Evolutionary conservation across 1,140 invertebrate species (phyloP), one percentile per base, ranked within the genome.

Genomic region (Helicoverpa zea): DNA sequence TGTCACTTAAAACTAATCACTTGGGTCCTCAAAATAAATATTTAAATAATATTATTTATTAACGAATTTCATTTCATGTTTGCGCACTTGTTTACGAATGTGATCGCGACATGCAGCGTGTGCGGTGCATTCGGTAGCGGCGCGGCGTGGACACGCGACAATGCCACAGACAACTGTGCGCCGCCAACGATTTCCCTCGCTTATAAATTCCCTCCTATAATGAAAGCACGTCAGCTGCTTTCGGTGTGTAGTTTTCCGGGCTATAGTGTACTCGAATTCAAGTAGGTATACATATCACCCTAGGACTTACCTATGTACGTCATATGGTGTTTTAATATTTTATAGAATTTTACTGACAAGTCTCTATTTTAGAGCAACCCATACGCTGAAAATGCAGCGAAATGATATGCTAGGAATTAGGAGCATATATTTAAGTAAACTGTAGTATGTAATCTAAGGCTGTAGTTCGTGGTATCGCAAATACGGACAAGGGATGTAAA

Each of bases 141-240:
- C 16, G 29, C 47, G 51, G 23, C 64, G 63, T 29, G 68, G 29
- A 58, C 58, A 10, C 47, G 23, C 47, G 47, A 18, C 56, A 63
- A 47, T 64, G 83, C 80, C 73, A 74, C 83, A 86, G 83, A 81
- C 86, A 85, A 90, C 87, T 88, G 88, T 86, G 61, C 78, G 85
- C 80, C 43, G 72, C 82, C 77, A 81, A 79, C 79, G 80, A 76
- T 88, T 88, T 87, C 87, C 83, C 87, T 84, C 85, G 86, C 84
- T 86, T 92, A 90, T 90, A 90, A 87, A 86, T 82, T 81, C 79
- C 83, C 86, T 86, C 63, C 81, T 85, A 80, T 86, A 87, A 86
- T 79, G 82, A 88, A 86, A 89, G 86, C 84, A 82, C 87, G 81
- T 84, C 88, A 91, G 87, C 83, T 91, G 91, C 82, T 89, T 87